phyloP scores from a whole-genome alignment of 92 coral and sea anemone genomes.

The Parazoanthus atlanticus region DNA sequence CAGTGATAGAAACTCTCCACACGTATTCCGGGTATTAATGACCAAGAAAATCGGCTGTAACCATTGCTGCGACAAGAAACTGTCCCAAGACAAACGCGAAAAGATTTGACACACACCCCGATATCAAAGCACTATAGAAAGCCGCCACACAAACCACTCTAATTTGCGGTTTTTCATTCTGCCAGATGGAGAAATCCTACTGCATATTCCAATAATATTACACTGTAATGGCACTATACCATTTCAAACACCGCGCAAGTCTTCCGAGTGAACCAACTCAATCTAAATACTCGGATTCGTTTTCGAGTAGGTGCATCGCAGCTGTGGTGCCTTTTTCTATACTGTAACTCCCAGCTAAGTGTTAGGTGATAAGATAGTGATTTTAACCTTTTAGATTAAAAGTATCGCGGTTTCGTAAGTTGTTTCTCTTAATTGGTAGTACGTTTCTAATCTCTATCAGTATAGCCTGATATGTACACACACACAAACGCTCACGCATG shows the following conservation, averaged over 20 bases:
- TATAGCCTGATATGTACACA: neutral
- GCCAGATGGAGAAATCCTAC: neutral
- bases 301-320: neutral
- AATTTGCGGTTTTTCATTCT: slow-evolving; percentile 13
- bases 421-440: neutral
- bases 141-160: neutral
- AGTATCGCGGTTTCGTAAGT: neutral
- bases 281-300: neutral
- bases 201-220: neutral
- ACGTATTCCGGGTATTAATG: neutral
- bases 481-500: neutral
- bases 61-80: neutral
- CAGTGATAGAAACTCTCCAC: neutral
- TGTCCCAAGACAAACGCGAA: neutral
- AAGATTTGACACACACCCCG: neutral
- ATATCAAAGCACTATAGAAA: neutral
- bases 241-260: neutral
- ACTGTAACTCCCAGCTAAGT: neutral
- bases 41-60: neutral
- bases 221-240: neutral
- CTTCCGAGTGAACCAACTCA: neutral
- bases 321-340: neutral
- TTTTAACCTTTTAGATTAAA: neutral
- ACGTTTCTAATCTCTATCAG: neutral
- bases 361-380: neutral